Evolutionary conservation across 2,113 vertebrate genomes (phyloP), one percentile per base, ranked within the genome.

Genomic region (Nyctereutes procyonoides): DNA sequence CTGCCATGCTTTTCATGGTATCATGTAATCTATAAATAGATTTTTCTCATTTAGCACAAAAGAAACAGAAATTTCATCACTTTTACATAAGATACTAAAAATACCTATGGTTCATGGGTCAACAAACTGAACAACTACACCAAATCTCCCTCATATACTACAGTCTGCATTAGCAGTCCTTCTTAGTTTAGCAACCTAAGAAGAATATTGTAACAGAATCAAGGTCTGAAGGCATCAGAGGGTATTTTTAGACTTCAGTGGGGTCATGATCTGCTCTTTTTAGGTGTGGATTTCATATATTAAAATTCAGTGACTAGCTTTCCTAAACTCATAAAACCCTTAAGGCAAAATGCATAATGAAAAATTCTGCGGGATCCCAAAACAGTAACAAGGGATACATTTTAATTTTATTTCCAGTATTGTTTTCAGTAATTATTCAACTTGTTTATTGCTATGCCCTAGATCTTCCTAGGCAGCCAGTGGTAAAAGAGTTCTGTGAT

Each of bases 191-290:
- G 94, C 94, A 97, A 85, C 94, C 71, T 87, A 63, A 88, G 93
- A 95, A 96, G 96, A 96, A 97, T 96, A 95, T 80, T 95, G 93
- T 97, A 96, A 98, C 74, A 97, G 73, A 98, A 97, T 89, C 97
- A 94, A 96, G 90, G 77, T 92, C 92, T 24, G 17, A 96, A 95
- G 88, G 85, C 86, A 96, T 96, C 96, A 97, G 89, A 96, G 65
- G 55, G 16, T 98, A 98, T 98, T 98, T 98, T 98, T 98, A 98
- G 98, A 96, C 86, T 80, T 90, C 80, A 76, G 28, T 96, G 88
- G 65, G 88, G 88, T 97, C 97, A 98, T 91, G 97, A 93, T 96
- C 96, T 87, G 62, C 65, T 93, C 82, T 91, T 96, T 96, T 77
- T 53, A 96, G 95, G 97, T 98, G 96, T 98, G 73, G 94, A 93